Evolutionary conservation across 2,888 invertebrate genomes (phyloP).

Genomic region (Ochropleura leucogaster): DNA sequence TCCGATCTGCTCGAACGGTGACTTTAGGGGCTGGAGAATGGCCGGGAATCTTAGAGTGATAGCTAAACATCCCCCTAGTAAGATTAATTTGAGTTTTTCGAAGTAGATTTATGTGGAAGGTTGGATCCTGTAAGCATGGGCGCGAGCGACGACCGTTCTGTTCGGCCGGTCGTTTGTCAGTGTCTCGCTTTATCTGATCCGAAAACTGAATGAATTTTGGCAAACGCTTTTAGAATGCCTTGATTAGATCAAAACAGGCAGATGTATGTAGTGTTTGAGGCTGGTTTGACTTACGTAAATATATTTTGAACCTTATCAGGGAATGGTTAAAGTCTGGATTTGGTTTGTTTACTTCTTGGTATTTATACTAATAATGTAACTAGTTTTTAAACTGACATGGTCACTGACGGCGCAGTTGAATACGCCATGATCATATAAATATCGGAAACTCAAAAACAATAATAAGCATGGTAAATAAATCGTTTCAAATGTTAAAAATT

Average conservation of each 20-base stretch:
- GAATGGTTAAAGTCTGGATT: not conserved
- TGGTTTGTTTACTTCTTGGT: no score
- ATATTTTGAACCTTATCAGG: not conserved
- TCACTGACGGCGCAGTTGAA: no score
- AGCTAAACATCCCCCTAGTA: constrained; percentile 72
- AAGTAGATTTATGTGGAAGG: constrained; percentile 82
- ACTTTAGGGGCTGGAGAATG: constrained; percentile 42
- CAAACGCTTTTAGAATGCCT: constrained; percentile 64
- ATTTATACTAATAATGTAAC: no score
- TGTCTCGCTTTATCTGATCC: constrained; percentile 81
- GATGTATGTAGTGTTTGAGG: constrained; percentile 55
- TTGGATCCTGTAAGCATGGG: constrained; percentile 76
- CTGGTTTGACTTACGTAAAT: constrained; percentile 15
- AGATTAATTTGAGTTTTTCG: constrained; percentile 86
- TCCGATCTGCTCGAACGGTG: constrained; percentile 38
- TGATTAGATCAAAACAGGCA: constrained; percentile 56
- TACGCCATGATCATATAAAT: no score
- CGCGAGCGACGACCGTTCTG: constrained; percentile 76
- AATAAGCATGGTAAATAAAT: no score
- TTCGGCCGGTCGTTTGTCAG: constrained; percentile 82
- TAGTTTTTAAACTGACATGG: no score
- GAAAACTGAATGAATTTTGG: constrained; percentile 81
- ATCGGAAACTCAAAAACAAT: no score
- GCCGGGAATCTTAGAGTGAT: constrained; percentile 66
- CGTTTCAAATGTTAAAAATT: no score